Conservation (phyloP, 1,140 invertebrate species). For the Ostrea edulis region DNA sequence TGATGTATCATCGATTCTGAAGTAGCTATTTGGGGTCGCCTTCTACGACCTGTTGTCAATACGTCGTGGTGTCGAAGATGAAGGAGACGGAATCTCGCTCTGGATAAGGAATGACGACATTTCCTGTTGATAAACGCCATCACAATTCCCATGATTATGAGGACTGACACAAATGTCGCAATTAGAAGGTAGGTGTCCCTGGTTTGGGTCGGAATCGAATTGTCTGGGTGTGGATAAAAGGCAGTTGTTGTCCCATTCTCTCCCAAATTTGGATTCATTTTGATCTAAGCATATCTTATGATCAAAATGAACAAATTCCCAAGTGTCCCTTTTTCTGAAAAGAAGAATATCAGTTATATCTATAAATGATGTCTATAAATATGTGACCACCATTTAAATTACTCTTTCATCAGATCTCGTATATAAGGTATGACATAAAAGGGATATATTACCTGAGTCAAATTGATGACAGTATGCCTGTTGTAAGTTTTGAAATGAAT, state of each 20-base stretch:
- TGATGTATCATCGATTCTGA: not conserved
- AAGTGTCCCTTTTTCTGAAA: not conserved
- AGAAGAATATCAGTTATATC: too few relatives aligned
- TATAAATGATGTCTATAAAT: too few relatives aligned
- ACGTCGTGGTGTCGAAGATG: conserved; percentile 19
- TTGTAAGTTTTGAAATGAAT: too few relatives aligned
- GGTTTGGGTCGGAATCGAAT: conserved; percentile 27
- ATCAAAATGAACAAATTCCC: not conserved
- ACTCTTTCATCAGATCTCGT: too few relatives aligned
- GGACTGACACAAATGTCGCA: conserved; percentile 43
- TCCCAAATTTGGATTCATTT: not conserved
- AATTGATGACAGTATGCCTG: too few relatives aligned
- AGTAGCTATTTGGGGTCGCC: not conserved
- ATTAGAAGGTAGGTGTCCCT: conserved; percentile 49
- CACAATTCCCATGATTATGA: conserved; percentile 45
- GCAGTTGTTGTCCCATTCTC: not conserved
- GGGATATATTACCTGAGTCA: too few relatives aligned
- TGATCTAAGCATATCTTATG: not conserved
- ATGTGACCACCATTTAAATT: too few relatives aligned
- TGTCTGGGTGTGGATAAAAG: conserved; percentile 6
- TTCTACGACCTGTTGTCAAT: conserved; percentile 39
- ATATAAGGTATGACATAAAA: too few relatives aligned
- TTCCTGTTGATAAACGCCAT: conserved; percentile 47
- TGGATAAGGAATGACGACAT: conserved; percentile 35
- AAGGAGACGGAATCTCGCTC: conserved; percentile 35